Base-by-base conservation (phyloP, 1,140 invertebrate genomes). In the Cydia splendana region DNA sequence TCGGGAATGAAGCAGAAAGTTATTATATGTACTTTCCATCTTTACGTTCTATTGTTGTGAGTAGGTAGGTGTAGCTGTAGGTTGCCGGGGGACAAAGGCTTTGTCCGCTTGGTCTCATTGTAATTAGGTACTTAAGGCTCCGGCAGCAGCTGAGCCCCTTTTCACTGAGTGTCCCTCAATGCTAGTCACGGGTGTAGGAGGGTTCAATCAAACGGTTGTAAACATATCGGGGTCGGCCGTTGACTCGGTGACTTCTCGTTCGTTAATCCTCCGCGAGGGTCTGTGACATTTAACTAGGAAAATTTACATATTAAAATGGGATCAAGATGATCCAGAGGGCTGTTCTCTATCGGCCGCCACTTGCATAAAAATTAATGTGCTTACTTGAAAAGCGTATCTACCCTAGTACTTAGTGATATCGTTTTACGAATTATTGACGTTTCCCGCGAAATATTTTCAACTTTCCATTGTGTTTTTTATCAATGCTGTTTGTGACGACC, bases 201-300 rank as follows among this genome's bases (percentile, higher is more conserved):
- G 65, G 67, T 42, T 42, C 20, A 38, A 42, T 71, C 38, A 71
- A 67, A 71, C 38, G 67, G 67, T 18, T 71, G 67, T 71, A 71
- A 42, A 71, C 67, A 71, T 38, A 71, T 38, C 30, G 67, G 67
- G 34, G 30, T 4, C 28, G 67, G 77, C 67, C 78, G 62, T 80
- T 67, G 78, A 83, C 78, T 80, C 53, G n/a, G 9, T 74, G 75
- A 76, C 73, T 77, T 76, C 79, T 71, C 76, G 78, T 74, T 62
- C 75, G 73, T 82, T 77, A 81, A 78, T 81, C 77, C 76, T 81
- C 65, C 45, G 76, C 57, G 78, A 78, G 75, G 65, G 42, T 67
- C 75, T 77, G 53, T 51, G 30, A 34, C 38, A 45, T n/a, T 71
- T 42, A 42, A 71, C n/a, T 13, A 30, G 15, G 2, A 18, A 42